Base-by-base conservation (phyloP, 2,888 invertebrate genomes). In the Rhingia campestris region DNA sequence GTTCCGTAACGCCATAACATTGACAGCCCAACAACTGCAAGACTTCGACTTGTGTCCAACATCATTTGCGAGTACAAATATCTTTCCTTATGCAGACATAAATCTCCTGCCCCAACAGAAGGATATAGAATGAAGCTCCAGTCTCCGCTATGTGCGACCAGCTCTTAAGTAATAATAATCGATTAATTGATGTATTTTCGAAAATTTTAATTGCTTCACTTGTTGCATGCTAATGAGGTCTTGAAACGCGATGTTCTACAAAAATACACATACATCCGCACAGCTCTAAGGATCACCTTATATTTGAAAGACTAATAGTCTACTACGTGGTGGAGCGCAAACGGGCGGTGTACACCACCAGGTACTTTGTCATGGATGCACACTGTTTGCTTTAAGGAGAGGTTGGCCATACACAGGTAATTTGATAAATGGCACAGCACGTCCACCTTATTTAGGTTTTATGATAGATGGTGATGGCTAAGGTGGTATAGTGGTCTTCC, bases 171-270 rank as follows among this genome's bases (percentile, higher is more conserved):
- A 22, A 22, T 63, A 73, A 45, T 53, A 74, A 82, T 73, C 64
- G 69, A 66, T 84, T 79, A 79, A 70, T 70, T 67, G 58, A 64
- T 70, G 74, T 54, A 63, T 56, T 84, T 69, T 70, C 47, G 63
- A 63, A 64, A 74, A 51, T 79, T 84, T 84, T 84, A 84, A 84
- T 84, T 84, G 74, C 73, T 14, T 64, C 56, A 67, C 82, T 77
- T 77, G 82, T 77, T 64, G 56, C 77, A 77, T 77, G 73, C 67
- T 77, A 77, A 82, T 82, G 82, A 77, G 54, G 22, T 32, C 63
- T 67, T 61, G 30, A 59, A 70, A 81, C 70, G 58, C 63, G 43
- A 81, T 53, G 64, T 47, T 54, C 49, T 14, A n/a, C 9, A 12
- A 56, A 58, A 54, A 10, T 41, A 32, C 32, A 14, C 9, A 12